Evolutionary conservation across 2,888 invertebrate genomes (phyloP).

Genomic region (Diaprepes abbreviatus): DNA sequence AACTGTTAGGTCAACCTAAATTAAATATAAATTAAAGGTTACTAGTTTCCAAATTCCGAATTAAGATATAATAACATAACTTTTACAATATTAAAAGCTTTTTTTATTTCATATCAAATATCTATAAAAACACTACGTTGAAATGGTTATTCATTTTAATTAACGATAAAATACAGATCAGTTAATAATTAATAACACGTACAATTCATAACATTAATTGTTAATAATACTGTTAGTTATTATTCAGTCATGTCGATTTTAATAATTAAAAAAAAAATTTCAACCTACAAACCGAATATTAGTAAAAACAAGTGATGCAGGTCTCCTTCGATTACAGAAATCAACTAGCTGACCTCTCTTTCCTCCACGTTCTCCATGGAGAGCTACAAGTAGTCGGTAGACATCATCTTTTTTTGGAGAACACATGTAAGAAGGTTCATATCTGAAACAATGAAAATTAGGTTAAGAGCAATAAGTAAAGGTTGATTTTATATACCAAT

Average conservation of each 20-base stretch:
- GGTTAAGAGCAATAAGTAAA: too few relatives aligned
- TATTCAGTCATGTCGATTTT: constrained; percentile 32
- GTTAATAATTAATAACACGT: not conserved
- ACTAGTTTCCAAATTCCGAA: too few relatives aligned
- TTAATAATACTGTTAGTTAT: constrained; percentile 5
- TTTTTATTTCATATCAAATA: not conserved
- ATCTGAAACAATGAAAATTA: too few relatives aligned
- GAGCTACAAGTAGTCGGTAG: constrained; percentile 72
- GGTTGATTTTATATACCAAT: too few relatives aligned
- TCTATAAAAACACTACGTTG: not conserved
- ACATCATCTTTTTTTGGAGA: constrained; percentile 76
- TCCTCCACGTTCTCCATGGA: constrained; percentile 74
- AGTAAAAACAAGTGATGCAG: constrained; percentile 73
- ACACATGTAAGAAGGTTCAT: constrained; percentile 75
- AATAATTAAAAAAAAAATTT: not conserved
- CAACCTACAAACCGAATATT: constrained; percentile 75
- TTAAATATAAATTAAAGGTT: too few relatives aligned
- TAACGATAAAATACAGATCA: too few relatives aligned
- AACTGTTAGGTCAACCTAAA: too few relatives aligned
- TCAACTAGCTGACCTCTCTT: constrained; percentile 70
- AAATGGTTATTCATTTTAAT: too few relatives aligned
- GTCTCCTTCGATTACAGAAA: constrained; percentile 75
- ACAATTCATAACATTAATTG: not conserved
- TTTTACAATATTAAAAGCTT: too few relatives aligned
- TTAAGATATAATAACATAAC: too few relatives aligned